Conservation (phyloP, 2,797 vertebrate species). For the Steatocranus sp. region DNA sequence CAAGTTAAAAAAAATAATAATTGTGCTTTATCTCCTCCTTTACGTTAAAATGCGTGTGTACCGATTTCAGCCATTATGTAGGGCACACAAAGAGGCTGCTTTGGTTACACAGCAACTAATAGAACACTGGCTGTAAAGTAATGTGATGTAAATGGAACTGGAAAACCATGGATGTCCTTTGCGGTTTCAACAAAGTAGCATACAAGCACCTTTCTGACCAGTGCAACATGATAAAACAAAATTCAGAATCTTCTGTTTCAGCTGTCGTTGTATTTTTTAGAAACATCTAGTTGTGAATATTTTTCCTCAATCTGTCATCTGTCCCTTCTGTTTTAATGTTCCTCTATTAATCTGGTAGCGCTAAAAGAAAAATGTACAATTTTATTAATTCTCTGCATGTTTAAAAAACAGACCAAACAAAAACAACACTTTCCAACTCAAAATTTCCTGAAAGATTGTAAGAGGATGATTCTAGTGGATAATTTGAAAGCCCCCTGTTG, state of each 20-base stretch:
- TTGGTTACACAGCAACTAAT: slow-evolving; percentile 34
- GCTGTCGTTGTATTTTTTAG: neutral
- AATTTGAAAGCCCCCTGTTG: neutral
- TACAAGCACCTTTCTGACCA: neutral
- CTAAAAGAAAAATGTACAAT: neutral
- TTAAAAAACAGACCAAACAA: fast-evolving
- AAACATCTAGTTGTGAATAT: neutral
- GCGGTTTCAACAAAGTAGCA: slow-evolving; percentile 20
- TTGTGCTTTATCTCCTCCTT: neutral
- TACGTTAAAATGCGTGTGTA: neutral
- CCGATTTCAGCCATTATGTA: neutral
- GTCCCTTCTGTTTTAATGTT: neutral
- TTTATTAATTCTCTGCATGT: neutral
- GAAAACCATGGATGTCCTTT: slow-evolving; percentile 38
- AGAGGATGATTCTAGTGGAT: neutral
- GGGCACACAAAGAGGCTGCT: slow-evolving; percentile 22
- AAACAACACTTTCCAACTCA: neutral
- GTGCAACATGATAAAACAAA: neutral
- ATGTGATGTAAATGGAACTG: slow-evolving; percentile 41
- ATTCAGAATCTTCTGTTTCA: neutral
- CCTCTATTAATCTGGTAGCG: neutral
- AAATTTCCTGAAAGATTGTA: neutral
- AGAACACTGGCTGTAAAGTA: neutral
- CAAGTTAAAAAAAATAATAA: neutral
- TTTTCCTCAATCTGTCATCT: neutral